Percentiles rank a stretch among this genome's conserved stretches.
phyloP scores from a whole-genome alignment of 2,797 vertebrate genomes.

The Danio kyathit region DNA sequence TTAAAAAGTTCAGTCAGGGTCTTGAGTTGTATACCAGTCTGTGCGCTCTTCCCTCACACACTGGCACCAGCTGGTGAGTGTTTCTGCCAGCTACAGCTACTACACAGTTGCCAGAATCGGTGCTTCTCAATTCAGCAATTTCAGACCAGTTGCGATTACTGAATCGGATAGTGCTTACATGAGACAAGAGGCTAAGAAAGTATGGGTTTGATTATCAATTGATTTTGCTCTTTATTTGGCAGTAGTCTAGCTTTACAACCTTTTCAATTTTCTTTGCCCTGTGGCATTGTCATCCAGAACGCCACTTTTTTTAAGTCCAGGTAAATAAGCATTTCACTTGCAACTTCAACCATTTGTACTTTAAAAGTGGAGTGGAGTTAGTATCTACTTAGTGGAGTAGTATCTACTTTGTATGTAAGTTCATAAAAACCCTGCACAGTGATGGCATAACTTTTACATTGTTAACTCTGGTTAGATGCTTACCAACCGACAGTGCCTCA shows the following conservation, averaged over 20 bases:
- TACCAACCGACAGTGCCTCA: no score
- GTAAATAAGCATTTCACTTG: no score
- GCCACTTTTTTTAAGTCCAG: no score
- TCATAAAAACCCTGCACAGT: no score
- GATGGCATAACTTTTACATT: no score
- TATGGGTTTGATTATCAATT: background rate
- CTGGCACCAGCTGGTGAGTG: slow-evolving; percentile 53
- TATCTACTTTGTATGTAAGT: no score
- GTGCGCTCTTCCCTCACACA: slow-evolving; percentile 22
- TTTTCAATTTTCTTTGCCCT: background rate
- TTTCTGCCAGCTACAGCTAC: slow-evolving; percentile 44
- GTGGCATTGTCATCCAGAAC: background rate
- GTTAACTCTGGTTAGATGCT: no score
- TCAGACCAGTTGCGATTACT: slow-evolving; percentile 38
- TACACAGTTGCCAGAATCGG: slow-evolving; percentile 47
- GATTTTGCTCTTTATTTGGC: background rate
- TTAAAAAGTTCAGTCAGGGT: slow-evolving; percentile 27
- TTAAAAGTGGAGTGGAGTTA: no score
- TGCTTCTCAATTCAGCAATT: slow-evolving; percentile 20
- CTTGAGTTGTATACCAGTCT: slow-evolving; percentile 17
- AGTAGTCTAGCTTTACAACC: background rate
- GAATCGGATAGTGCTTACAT: slow-evolving; percentile 33
- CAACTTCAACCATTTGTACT: no score
- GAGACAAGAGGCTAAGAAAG: background rate
- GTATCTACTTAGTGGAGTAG: no score